Base-by-base conservation (phyloP, 2,113 vertebrate species). In the Seriola rivoliana region DNA sequence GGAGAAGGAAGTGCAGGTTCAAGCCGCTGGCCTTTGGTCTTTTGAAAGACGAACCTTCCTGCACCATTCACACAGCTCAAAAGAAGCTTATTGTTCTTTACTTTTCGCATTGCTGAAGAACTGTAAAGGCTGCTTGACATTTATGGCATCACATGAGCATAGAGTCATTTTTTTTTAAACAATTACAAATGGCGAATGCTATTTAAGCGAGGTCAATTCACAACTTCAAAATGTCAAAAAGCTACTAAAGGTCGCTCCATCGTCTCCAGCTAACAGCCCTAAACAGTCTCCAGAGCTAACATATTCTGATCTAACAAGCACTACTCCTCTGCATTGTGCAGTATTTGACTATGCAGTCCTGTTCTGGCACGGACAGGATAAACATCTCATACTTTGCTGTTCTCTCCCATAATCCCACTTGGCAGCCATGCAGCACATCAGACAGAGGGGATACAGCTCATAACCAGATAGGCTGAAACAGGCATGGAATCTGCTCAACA, bases 361-460 rank as follows among this genome's bases (percentile, higher is more conserved):
- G 65, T 65, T 44, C 78, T 84, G 65, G 89, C 89, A 81, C 32
- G 12, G 59, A 36, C 52, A 1, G 71, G 46, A 86, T 89, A 91
- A 90, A 91, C 87, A 89, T 85, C 78, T 90, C 82, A 75, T 74
- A 85, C 81, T 87, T 89, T 81, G 71, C 91, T 84, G 80, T 79
- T 86, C 87, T 85, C 80, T 82, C 75, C 70, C 71, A 71, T 92
- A 91, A 92, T 89, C 87, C 85, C 66, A 11, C 85, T 89, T 93
- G 90, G 91, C 90, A 92, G 85, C 77, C 78, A 34, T 50, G 78
- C 79, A 75, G 80, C 84, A 75, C 82, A 81, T 91, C 76, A 78
- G 74, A 88, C 42, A 42, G 44, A 23, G 74, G 29, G 78, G 85
- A 52, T 40, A 50, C 60, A 80, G 84, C 85, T 80, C 78, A 17